Base-by-base conservation (phyloP, 2,888 invertebrate genomes). In the Zaprionus bogoriensis region DNA sequence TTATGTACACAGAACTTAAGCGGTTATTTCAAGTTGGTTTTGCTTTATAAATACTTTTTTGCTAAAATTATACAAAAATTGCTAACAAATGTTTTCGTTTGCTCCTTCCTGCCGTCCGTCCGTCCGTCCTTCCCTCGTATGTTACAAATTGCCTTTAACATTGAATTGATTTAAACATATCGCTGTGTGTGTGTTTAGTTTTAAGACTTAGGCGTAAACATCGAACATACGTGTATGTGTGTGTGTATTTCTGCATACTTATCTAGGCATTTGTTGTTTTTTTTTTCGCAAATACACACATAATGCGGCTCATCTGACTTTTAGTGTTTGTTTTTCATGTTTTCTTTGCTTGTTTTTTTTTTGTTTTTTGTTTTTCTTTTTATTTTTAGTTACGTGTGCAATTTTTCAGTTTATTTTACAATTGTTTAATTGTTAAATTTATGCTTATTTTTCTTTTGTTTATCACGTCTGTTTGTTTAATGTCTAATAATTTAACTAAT, bases 401-500 rank as follows among this genome's bases (percentile, higher is more conserved):
- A 41, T 64, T 14, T 45, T 27, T 48, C 32, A 55, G 32, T 67
- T 59, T 72, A 77, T 74, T 80, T 70, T 86, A 80, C 77, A 84
- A 62, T 73, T 60, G 57, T 67, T 65, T 45, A 65, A 44, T 62
- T 59, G 48, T 82, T 58, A 59, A 57, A 48, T 67, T 51, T 64
- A 71, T 38, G 38, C 55, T 70, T 60, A 58, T 55, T 44, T 46
- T 55, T 42, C 52, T 52, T 66, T 82, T 70, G 67, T 82, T 77
- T 82, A 85, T 81, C 86, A 84, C 87, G 86, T 85, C 82, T 76
- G 73, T 73, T 76, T 76, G 76, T 75, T 75, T 84, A 87, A 77
- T 79, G 74, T 71, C 80, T 87, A 87, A 69, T 67, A 77, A 86
- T 86, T 86, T 87, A 77, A 85, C 86, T 84, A 87, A 81, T 84